phyloP scores from a whole-genome alignment of 2,113 vertebrate species.

The Burhinus bistriatus region DNA sequence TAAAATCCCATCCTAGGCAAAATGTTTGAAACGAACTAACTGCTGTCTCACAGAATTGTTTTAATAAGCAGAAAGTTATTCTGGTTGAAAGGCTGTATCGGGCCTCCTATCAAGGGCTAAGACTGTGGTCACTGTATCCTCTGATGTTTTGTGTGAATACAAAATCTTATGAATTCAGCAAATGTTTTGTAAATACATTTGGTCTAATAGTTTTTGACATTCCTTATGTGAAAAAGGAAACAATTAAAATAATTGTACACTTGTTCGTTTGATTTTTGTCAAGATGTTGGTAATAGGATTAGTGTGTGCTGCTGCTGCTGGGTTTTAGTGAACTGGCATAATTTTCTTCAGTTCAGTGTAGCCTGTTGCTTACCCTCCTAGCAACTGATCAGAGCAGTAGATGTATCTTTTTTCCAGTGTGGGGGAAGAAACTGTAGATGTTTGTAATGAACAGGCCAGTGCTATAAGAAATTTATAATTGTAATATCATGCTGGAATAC shows the following conservation, averaged over 20 bases:
- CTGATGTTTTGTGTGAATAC: background rate
- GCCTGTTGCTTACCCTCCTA: background rate
- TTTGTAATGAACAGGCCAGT: background rate
- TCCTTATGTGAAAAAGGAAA: constrained; percentile 29
- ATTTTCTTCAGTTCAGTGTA: background rate
- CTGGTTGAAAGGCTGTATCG: background rate
- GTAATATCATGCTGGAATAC: background rate
- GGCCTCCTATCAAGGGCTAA: background rate
- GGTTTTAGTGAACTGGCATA: background rate
- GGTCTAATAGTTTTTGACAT: constrained; percentile 30
- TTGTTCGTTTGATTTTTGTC: constrained; percentile 48
- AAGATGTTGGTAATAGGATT: constrained; percentile 54
- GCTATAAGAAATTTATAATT: background rate
- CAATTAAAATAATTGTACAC: constrained; percentile 59
- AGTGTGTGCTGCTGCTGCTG: background rate
- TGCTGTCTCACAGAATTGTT: background rate
- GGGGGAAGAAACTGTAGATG: background rate
- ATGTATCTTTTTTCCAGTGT: background rate
- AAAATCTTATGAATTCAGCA: background rate
- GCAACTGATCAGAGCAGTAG: background rate
- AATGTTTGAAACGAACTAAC: background rate
- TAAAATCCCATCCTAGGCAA: background rate
- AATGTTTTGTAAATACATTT: constrained; percentile 51
- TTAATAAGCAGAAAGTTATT: background rate
- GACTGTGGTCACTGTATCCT: background rate